Conservation (phyloP, 2,797 vertebrate species). For the Hirundo rustica region DNA sequence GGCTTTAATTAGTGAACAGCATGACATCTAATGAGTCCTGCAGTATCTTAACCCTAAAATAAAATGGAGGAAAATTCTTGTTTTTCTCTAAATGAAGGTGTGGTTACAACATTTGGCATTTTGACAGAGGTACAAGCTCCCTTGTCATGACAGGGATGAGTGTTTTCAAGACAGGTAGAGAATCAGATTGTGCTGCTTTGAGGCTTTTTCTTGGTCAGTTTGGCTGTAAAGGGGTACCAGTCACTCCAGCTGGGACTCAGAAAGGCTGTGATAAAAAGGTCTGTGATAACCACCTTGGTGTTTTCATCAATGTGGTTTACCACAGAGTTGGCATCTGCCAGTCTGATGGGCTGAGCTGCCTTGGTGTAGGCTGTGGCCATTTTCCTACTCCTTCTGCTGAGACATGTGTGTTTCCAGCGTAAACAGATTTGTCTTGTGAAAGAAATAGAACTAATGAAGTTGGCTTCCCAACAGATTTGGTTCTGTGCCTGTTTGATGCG, state of each 20-base stretch:
- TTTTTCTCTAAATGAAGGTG: not conserved
- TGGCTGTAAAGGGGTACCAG: not conserved
- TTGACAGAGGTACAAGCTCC: not conserved
- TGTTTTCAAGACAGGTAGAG: not conserved
- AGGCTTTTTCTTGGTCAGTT: not conserved
- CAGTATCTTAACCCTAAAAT: not conserved
- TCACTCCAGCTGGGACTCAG: not conserved
- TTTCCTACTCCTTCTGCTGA: not conserved
- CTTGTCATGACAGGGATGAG: fast-evolving
- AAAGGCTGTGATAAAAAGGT: not conserved
- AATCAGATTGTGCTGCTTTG: not conserved
- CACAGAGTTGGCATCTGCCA: not conserved
- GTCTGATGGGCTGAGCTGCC: not conserved
- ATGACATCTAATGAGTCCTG: not conserved
- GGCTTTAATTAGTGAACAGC: not conserved
- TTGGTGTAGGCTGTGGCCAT: not conserved
- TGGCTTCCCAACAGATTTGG: not conserved
- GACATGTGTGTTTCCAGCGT: not conserved
- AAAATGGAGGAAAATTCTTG: not conserved
- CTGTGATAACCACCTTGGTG: not conserved
- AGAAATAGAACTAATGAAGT: not conserved
- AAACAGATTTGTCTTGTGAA: not conserved
- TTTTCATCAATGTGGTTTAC: not conserved
- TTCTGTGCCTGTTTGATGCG: not conserved
- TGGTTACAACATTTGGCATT: not conserved